Percentiles rank a stretch among this genome's conserved stretches.
Conservation (phyloP, 1,140 invertebrate genomes). For the Aporrectodea caliginosa region DNA sequence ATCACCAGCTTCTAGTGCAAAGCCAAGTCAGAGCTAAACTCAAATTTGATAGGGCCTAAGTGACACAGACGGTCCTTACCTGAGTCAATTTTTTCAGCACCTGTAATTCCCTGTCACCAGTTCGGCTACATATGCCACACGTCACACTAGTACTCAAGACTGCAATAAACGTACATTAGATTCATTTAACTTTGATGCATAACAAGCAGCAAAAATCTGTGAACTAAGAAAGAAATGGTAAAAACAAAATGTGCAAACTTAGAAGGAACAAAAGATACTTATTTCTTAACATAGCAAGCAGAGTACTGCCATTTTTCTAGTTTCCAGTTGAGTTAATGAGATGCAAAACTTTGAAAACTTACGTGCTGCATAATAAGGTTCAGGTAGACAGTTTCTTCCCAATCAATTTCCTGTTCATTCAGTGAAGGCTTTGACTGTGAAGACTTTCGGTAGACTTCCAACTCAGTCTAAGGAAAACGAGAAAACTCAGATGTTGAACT, state of each 20-base stretch:
- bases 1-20: no score
- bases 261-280: no score
- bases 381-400: slow-evolving; percentile 98
- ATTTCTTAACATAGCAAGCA: no score
- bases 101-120: slow-evolving; percentile 93
- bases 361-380: slow-evolving; percentile 95
- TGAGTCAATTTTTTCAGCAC: slow-evolving; percentile 88
- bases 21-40: no score
- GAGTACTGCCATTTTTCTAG: no score
- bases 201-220: slow-evolving; percentile 7
- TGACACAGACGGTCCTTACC: slow-evolving; percentile 50
- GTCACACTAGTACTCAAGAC: slow-evolving; percentile 96
- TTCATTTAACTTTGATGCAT: neutral
- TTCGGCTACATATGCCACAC: slow-evolving; percentile 93
- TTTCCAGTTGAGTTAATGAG: no score
- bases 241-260: neutral
- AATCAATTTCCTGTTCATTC: slow-evolving; percentile 91
- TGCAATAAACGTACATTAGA: slow-evolving; percentile 39
- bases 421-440: slow-evolving; percentile 87
- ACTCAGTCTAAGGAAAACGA: slow-evolving; percentile 67
- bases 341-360: no score
- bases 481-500: neutral
- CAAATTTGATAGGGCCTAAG: no score
- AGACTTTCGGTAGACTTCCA: slow-evolving; percentile 91
- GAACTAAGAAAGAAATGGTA: neutral